phyloP scores from a whole-genome alignment of 2,888 invertebrate genomes.

The Phasia obesa region DNA sequence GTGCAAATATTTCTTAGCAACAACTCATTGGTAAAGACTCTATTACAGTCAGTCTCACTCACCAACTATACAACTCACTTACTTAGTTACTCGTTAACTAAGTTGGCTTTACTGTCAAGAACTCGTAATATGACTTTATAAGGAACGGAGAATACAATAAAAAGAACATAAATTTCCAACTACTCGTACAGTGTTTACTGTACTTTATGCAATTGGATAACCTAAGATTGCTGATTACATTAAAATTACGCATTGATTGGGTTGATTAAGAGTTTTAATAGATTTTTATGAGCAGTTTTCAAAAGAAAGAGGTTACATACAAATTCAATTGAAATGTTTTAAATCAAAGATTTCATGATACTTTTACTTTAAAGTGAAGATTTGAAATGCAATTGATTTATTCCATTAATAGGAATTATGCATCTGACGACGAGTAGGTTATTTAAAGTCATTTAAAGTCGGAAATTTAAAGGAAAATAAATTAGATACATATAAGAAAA shows the following conservation, averaged over 20 bases:
- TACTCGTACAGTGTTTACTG: background rate
- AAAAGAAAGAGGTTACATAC: background rate
- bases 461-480: no score
- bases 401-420: no score
- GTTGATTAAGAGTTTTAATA: background rate
- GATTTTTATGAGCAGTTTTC: background rate
- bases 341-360: background rate
- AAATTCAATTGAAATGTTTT: constrained; percentile 2
- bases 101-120: constrained; percentile 16
- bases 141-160: background rate
- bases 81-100: constrained; percentile 23
- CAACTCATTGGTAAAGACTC: constrained; percentile 55
- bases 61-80: background rate
- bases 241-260: background rate
- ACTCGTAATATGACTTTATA: background rate
- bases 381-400: no score
- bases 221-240: background rate
- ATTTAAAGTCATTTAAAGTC: no score
- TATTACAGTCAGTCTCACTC: constrained; percentile 37
- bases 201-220: no score
- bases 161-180: background rate
- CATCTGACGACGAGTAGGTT: no score
- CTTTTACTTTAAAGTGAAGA: no score
- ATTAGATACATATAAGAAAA: no score
- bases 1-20: constrained; percentile 64